A percentile compares a stretch with the other conserved stretches of the same genome.
These are phyloP conservation scores for Oceanodroma tethys DNA, from an alignment of 2,113 vertebrate species.

Conservation along the genomic window DNA sequence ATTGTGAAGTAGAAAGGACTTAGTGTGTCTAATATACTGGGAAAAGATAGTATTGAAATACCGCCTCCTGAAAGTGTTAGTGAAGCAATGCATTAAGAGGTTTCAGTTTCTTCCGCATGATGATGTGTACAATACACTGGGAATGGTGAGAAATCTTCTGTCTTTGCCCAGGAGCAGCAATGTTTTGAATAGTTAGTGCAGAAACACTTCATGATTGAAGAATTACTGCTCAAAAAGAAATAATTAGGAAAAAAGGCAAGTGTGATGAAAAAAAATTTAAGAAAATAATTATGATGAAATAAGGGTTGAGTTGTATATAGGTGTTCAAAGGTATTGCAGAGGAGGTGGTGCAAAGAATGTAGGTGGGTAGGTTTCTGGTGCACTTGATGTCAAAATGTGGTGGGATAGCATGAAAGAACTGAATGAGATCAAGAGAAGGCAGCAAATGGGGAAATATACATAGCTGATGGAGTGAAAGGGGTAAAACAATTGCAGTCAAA, in stretches of 20 bases:
- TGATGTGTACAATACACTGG: neutral
- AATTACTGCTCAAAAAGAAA: neutral
- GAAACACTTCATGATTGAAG: neutral
- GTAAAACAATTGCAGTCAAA: neutral
- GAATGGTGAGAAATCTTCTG: neutral
- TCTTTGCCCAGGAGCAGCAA: neutral
- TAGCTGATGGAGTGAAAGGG: neutral
- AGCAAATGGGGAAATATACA: neutral
- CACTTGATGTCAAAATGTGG: neutral
- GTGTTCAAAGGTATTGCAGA: neutral
- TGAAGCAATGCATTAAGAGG: neutral
- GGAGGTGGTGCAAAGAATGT: neutral
- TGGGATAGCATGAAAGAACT: neutral
- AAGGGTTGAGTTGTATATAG: neutral
- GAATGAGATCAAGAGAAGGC: neutral
- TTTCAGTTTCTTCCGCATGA: neutral
- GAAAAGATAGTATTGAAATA: neutral
- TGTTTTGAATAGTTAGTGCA: neutral
- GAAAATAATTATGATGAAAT: neutral
- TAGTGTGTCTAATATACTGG: neutral
- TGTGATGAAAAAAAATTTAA: neutral
- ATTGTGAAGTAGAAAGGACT: slow-evolving; percentile 26
- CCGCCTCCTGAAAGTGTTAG: neutral
- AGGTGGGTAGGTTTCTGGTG: neutral
- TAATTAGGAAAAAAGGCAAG: neutral